Conservation (phyloP, 2,888 invertebrate genomes). For the Acrobasis consociella region DNA sequence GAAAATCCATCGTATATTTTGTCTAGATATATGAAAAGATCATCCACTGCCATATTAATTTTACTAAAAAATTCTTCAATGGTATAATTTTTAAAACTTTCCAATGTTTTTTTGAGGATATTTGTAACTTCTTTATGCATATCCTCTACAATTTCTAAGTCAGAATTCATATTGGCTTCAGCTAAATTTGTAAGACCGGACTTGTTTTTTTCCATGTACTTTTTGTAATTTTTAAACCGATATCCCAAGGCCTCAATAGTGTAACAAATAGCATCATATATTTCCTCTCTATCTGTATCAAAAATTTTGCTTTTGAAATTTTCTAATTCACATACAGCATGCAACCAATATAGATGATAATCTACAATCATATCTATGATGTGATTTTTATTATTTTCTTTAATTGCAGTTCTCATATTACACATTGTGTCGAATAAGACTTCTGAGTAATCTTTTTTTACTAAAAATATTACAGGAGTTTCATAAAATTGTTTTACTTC, state of each 20-base stretch:
- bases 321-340: slow-evolving; percentile 62
- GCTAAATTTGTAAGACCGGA: slow-evolving; percentile 46
- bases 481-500: slow-evolving; percentile 71
- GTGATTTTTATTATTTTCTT: slow-evolving; percentile 42
- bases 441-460: slow-evolving; percentile 65
- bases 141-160: slow-evolving; percentile 70
- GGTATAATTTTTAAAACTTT: slow-evolving; percentile 52
- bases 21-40: slow-evolving; percentile 67
- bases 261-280: slow-evolving; percentile 58
- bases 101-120: slow-evolving; percentile 54
- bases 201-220: slow-evolving; percentile 56
- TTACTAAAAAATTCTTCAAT: slow-evolving; percentile 53
- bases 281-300: slow-evolving; percentile 51
- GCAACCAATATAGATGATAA: slow-evolving; percentile 69
- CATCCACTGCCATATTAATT: slow-evolving; percentile 50
- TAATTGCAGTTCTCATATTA: slow-evolving; percentile 49
- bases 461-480: slow-evolving; percentile 63
- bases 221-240: slow-evolving; percentile 62
- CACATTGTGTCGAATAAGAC: slow-evolving; percentile 62
- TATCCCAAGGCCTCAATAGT: slow-evolving; percentile 61
- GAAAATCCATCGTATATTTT: slow-evolving; percentile 63
- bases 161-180: slow-evolving; percentile 53
- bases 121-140: slow-evolving; percentile 64
- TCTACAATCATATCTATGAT: slow-evolving; percentile 62
- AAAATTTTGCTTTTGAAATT: slow-evolving; percentile 45